Conservation (phyloP, 2,113 vertebrate genomes). For the Eubucco bourcierii region DNA sequence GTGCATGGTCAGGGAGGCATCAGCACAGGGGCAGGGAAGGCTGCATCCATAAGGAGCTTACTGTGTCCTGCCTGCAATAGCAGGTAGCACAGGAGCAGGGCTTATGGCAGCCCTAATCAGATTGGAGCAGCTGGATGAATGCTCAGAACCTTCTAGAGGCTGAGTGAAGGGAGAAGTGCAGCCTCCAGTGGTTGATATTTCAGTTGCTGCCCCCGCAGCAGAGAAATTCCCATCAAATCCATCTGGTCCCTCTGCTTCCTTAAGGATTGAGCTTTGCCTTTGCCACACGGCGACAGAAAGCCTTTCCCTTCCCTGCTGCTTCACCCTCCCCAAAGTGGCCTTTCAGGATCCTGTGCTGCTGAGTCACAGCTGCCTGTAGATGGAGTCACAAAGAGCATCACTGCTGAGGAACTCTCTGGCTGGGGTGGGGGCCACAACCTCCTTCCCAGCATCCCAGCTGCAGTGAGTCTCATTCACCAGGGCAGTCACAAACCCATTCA, state of each 20-base stretch:
- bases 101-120: background rate
- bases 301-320: too few relatives aligned
- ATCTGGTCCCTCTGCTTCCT: too few relatives aligned
- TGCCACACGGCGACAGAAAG: too few relatives aligned
- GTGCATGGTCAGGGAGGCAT: background rate
- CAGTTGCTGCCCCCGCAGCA: too few relatives aligned
- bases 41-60: background rate
- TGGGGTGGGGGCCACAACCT: accelerated
- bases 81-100: background rate
- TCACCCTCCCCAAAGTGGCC: too few relatives aligned
- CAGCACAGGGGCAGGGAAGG: background rate
- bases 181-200: too few relatives aligned
- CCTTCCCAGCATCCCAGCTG: background rate
- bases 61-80: background rate
- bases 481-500: background rate
- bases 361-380: background rate
- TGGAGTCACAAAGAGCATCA: accelerated
- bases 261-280: too few relatives aligned
- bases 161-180: too few relatives aligned
- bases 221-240: too few relatives aligned
- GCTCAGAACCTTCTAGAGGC: background rate
- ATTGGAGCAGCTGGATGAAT: background rate
- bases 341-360: background rate
- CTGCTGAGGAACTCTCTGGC: accelerated
- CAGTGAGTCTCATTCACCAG: background rate